Base-by-base conservation (phyloP, 1,140 invertebrate genomes). In the Lucilia sericata region DNA sequence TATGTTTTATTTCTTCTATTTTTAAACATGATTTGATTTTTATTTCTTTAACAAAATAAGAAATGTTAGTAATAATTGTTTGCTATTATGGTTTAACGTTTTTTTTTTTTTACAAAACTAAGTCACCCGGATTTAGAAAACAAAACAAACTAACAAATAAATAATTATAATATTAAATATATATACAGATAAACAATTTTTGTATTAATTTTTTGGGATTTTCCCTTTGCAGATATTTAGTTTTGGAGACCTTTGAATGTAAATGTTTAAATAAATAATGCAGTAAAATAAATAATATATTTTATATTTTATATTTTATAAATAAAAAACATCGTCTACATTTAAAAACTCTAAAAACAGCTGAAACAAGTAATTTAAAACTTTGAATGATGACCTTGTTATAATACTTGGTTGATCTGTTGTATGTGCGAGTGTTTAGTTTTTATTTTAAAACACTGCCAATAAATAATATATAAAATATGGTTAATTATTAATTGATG, bases 361-460 rank as follows among this genome's bases (percentile, higher is more conserved):
- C 65, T 70, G 7, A 21, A 70, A 70, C 21, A 70, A 21, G 65
- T 70, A 70, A 70, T 70, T 21, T 70, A 70, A 70, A 70, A 70
- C 65, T 17, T 25, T 70, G 65, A 70, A 25, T 70, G 55, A 60
- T 60, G 65, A 70, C 65, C 65, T 70, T 70, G 65, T 70, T 19
- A 70, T 70, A 60, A 17, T n/a, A 60, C 55, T 60, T 25, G 65
- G 25, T 30, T 30, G 25, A 30, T 30, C 25, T 30, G 25, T 30
- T 30, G 25, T 30, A 30, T 19, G 8, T 70, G 19, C 17, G 51
- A 12, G 51, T 55, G 12, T 55, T n/a, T 30, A 30, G 25, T 30
- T 30, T 30, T 30, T 30, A 30, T 55, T 55, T 42, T 2, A 14
- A 55, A 55, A 14, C 1, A 55, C 12, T 55, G 17, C 12, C 51